Conservation (phyloP, 2,888 invertebrate genomes). For the Drosophila affinis region DNA sequence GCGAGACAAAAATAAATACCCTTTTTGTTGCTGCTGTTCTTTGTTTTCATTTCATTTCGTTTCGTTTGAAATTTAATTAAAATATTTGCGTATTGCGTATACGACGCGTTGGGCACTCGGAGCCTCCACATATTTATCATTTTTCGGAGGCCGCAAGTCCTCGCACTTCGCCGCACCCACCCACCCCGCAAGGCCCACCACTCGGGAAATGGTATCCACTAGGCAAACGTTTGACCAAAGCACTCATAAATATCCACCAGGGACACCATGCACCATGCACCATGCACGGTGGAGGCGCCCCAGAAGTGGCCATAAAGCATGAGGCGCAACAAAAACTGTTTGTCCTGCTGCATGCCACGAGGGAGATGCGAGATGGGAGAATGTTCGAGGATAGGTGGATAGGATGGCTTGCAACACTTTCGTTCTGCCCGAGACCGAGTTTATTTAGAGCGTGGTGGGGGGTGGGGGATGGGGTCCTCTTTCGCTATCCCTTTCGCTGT, state of each 20-base stretch:
- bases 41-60: constrained; percentile 21
- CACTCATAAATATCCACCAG: constrained; percentile 56
- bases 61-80: constrained; percentile 65
- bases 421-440: constrained; percentile 53
- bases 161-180: constrained; percentile 1
- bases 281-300: neutral
- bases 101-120: constrained; percentile 51
- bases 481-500: constrained; percentile 12
- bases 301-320: constrained; percentile 58
- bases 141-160: constrained; percentile 26
- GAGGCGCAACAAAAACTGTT: constrained; percentile 26
- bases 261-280: constrained; percentile 10
- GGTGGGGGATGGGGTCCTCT: neutral
- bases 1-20: constrained; percentile 10
- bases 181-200: constrained; percentile 10
- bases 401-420: constrained; percentile 33
- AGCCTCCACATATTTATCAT: constrained; percentile 52
- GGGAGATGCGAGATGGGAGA: too few relatives aligned
- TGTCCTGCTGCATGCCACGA: constrained; percentile 21
- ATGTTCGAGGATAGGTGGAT: too few relatives aligned
- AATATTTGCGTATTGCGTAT: constrained; percentile 68
- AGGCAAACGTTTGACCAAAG: constrained; percentile 45
- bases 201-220: neutral
- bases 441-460: constrained; percentile 56
- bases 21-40: constrained; percentile 26